A percentile compares a stretch with the other conserved stretches of the same genome.
These are phyloP conservation scores for Xestia xanthographa DNA, from an alignment of 2,888 invertebrate genomes.

Conservation along the genomic window DNA sequence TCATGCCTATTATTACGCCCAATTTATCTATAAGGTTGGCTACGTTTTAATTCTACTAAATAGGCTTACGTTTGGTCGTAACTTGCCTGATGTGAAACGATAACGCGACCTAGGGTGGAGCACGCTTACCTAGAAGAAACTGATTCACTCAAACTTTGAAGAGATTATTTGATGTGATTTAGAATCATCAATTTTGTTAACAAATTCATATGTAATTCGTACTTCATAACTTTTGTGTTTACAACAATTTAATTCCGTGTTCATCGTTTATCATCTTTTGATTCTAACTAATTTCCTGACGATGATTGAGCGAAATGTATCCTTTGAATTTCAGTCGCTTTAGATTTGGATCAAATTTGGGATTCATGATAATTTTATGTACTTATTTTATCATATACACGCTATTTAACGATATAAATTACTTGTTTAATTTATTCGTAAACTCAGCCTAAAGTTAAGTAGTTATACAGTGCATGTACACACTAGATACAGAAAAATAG, in stretches of 20 bases:
- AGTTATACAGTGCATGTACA: too few species aligned
- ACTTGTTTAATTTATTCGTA: background rate
- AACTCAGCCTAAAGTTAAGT: background rate
- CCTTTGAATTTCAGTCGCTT: conserved; percentile 15
- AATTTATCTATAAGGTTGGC: background rate
- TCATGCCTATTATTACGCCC: conserved; percentile 8
- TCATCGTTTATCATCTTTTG: conserved; percentile 24
- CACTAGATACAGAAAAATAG: too few species aligned
- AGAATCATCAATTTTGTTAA: background rate
- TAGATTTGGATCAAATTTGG: conserved; percentile 1
- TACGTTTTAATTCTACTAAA: too few species aligned
- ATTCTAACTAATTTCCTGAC: conserved; percentile 47
- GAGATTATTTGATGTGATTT: background rate
- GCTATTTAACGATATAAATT: background rate
- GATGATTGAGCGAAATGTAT: conserved; percentile 32
- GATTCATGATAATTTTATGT: conserved; percentile 2
- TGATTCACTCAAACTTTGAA: too few species aligned
- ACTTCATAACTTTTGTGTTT: conserved; percentile 12
- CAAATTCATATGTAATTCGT: background rate
- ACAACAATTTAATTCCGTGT: conserved; percentile 11
- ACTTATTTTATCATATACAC: background rate
- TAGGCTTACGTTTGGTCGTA: too few species aligned
- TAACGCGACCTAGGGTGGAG: too few species aligned
- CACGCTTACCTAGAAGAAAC: too few species aligned
- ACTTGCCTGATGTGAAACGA: too few species aligned